Percentiles rank a stretch among this genome's conserved stretches.
Conservation (phyloP, 2,113 vertebrate genomes). For the Silurus glanis region DNA sequence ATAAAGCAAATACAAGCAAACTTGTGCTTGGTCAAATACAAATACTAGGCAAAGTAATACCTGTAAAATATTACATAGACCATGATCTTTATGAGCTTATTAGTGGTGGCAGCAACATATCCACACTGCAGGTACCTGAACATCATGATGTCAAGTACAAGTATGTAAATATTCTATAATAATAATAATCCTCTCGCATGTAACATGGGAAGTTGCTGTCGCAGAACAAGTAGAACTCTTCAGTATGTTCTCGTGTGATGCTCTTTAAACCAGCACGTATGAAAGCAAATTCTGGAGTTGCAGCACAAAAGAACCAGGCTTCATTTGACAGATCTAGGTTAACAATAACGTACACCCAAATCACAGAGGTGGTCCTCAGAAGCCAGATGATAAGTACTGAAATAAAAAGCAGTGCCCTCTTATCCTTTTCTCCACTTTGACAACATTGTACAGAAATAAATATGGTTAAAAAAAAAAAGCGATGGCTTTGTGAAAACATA, state of each 20-base stretch:
- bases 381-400: conserved; percentile 27
- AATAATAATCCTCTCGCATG: background rate
- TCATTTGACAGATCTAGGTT: conserved; percentile 75
- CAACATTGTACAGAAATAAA: conserved; percentile 2
- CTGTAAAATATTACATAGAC: background rate
- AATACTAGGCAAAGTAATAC: background rate
- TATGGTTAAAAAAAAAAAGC: background rate
- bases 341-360: conserved; percentile 67
- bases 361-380: conserved; percentile 34
- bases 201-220: conserved; percentile 17
- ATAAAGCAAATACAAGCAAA: background rate
- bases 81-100: background rate
- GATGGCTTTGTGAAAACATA: background rate
- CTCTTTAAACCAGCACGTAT: background rate
- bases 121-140: background rate
- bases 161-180: background rate
- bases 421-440: background rate
- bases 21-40: background rate
- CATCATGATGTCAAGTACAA: background rate
- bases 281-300: conserved; percentile 37
- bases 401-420: background rate
- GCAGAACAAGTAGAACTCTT: background rate
- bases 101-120: background rate
- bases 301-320: conserved; percentile 60
- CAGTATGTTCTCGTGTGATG: background rate